phyloP scores from a whole-genome alignment of 2,888 invertebrate species.

The Halocaridina rubra region DNA sequence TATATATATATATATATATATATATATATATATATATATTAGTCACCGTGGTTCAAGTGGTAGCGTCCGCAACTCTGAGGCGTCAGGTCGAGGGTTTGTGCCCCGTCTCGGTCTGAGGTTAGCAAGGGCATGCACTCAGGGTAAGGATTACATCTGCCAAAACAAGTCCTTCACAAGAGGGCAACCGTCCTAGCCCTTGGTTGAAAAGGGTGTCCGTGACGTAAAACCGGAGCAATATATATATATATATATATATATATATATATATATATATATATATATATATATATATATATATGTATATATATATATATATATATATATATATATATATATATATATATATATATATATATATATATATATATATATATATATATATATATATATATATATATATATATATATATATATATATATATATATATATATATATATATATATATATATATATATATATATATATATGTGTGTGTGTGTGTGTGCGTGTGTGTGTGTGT shows the following conservation, averaged over 20 bases:
- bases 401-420: too few species aligned
- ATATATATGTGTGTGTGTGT: constrained; percentile 6
- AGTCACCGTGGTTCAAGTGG: background rate
- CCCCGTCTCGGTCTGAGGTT: too few species aligned
- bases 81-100: too few species aligned
- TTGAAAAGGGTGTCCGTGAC: too few species aligned
- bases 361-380: constrained; percentile 2
- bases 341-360: background rate
- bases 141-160: too few species aligned
- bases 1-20: background rate
- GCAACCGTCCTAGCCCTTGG: too few species aligned
- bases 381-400: constrained; percentile 15
- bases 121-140: too few species aligned
- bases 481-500: background rate
- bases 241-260: background rate
- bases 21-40: background rate
- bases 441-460: constrained; percentile 17
- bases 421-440: too few species aligned
- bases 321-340: background rate
- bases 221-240: too few species aligned
- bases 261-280: background rate
- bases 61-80: too few species aligned
- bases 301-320: background rate
- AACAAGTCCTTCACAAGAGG: too few species aligned
- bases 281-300: background rate